Evolutionary conservation across 2,888 invertebrate genomes (phyloP).

Genomic region (Mayetiola destructor): DNA sequence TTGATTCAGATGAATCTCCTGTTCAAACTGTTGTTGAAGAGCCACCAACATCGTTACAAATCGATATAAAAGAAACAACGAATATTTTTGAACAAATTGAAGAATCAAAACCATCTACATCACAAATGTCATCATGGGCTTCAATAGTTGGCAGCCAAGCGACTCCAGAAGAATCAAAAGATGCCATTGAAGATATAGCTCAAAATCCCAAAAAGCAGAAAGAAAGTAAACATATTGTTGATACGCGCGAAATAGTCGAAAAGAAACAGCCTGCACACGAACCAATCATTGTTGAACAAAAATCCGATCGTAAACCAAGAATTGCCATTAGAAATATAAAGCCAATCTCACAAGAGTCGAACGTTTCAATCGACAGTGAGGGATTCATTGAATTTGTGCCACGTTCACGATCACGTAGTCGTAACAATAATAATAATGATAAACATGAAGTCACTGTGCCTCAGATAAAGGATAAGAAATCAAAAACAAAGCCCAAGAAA

Average conservation of each 20-base stretch:
- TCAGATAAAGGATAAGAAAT: too few species aligned
- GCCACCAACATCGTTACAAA: not conserved
- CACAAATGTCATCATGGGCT: constrained; percentile 16
- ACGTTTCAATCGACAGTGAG: constrained; percentile 30
- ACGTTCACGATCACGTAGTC: constrained; percentile 36
- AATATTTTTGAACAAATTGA: not conserved
- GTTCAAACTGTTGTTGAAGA: not conserved
- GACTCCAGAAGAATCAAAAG: not conserved
- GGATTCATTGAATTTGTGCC: constrained; percentile 37
- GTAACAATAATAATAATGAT: too few species aligned
- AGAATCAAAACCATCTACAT: not conserved
- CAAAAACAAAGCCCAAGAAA: too few species aligned
- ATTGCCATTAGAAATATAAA: too few species aligned
- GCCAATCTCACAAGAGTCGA: too few species aligned
- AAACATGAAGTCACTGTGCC: too few species aligned
- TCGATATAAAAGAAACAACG: not conserved
- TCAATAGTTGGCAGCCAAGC: constrained; percentile 15
- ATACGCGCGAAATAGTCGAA: constrained; percentile 8
- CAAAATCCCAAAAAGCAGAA: not conserved
- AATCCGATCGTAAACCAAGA: too few species aligned
- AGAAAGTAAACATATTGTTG: constrained; percentile 14
- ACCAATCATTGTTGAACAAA: too few species aligned
- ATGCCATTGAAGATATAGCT: constrained; percentile 17
- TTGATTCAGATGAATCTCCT: not conserved
- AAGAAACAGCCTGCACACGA: too few species aligned